Conservation (phyloP, 64 coral and sea anemone species). For the Trachythela sp. region DNA sequence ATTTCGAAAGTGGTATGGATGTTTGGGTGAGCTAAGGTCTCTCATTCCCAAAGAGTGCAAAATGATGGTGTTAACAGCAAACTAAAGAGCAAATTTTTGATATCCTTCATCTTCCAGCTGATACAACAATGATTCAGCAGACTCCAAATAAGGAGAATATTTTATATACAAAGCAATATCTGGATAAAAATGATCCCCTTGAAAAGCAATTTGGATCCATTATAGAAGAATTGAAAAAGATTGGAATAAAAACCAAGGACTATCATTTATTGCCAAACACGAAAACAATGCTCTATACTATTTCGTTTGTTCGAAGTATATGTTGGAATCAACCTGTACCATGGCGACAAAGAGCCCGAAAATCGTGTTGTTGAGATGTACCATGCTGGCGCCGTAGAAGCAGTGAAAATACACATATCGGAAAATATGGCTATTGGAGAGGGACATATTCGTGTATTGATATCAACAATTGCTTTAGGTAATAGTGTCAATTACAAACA, state of each 20-base stretch:
- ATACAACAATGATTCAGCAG: background rate
- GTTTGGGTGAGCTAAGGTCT: background rate
- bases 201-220: background rate
- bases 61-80: background rate
- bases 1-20: constrained; percentile 5
- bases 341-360: background rate
- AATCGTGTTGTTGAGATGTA: background rate
- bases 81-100: background rate
- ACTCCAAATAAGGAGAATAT: background rate
- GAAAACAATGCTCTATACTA: background rate
- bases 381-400: background rate
- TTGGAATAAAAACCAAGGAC: background rate
- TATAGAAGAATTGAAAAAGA: background rate
- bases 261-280: background rate
- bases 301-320: background rate
- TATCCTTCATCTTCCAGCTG: background rate
- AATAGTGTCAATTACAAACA: constrained; percentile 53
- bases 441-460: background rate
- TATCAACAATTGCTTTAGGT: constrained; percentile 5
- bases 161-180: background rate
- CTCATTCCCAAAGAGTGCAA: background rate
- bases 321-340: background rate
- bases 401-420: background rate
- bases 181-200: background rate
- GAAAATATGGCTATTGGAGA: background rate